These are phyloP conservation scores for Stomatorhinus walkeri DNA, from an alignment of 2,797 vertebrate species.

Conservation along the genomic window DNA sequence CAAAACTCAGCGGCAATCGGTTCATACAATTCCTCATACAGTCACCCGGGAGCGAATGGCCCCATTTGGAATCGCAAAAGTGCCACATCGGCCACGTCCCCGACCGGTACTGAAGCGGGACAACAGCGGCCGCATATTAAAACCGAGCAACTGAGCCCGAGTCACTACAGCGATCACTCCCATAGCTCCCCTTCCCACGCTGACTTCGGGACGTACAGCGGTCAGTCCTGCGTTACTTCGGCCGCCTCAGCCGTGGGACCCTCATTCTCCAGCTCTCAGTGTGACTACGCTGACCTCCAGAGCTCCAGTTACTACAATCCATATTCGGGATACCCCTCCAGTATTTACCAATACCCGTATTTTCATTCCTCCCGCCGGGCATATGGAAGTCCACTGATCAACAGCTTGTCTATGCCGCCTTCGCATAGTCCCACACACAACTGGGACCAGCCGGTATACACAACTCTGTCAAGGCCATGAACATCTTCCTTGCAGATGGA, in stretches of 20 bases:
- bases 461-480: conserved; percentile 73
- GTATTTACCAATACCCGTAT: conserved; percentile 80
- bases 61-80: conserved; percentile 67
- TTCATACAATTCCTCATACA: conserved; percentile 53
- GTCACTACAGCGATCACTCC: conserved; percentile 63
- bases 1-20: conserved; percentile 39
- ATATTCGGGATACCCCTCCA: conserved; percentile 69
- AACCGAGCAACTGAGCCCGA: conserved; percentile 79
- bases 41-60: conserved; percentile 34
- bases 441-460: conserved; percentile 84
- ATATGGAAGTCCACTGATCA: conserved; percentile 71
- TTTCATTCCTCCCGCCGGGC: conserved; percentile 76
- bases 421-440: conserved; percentile 69
- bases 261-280: conserved; percentile 61
- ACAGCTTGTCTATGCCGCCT: conserved; percentile 69
- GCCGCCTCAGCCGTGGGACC: conserved; percentile 44
- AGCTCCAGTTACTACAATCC: conserved; percentile 71
- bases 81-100: conserved; percentile 19
- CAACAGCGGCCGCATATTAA: conserved; percentile 71
- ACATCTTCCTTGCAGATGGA: conserved; percentile 15
- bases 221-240: conserved; percentile 58
- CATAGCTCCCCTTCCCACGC: conserved; percentile 60
- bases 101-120: conserved; percentile 42
- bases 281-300: conserved; percentile 80
- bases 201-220: conserved; percentile 54